Evolutionary conservation across 1,140 invertebrate genomes (phyloP), one percentile per base, ranked within the genome.

Genomic region (Pollicipes pollicipes): DNA sequence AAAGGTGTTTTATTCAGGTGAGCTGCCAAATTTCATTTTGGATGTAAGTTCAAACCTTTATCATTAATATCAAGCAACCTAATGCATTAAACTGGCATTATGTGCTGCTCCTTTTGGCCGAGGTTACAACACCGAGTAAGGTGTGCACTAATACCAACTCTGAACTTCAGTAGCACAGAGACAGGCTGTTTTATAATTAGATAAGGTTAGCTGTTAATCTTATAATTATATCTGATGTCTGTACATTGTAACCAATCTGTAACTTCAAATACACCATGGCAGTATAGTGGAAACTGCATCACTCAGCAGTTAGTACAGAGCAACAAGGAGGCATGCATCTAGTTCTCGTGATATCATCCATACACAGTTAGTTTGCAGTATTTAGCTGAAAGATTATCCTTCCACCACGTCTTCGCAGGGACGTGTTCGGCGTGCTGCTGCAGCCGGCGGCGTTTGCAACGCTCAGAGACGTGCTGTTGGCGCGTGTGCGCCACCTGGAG

Each of bases 361-460:
- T 37, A 69, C 66, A n/a, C 73, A 69, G 35, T 66, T 37, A 73
- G 68, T 70, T 66, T 45, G 35, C 70, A 68, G 66, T 67, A 69
- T 73, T 67, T 75, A 64, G 27, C 6, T n/a, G 26, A 64, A 16
- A n/a, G 6, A 64, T n/a, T 10, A 64, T 8, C 21, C 63, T 16
- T 64, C 26, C 24, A 6, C 27, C 63, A 73, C 73, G 76, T 71
- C 75, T 75, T 84, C 84, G 76, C 80, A 98, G 96, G 78, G 95
- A 99, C 79, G 87, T 98, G 75, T 96, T 98, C 80, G 88, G 90
- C 66, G 83, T 96, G 0, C 84, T 97, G 68, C 82, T 84, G 71
- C 84, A 95, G 78, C 87, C 88, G 0, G 74, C 80, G 67, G 84
- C 88, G 3, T 88, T 91, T 74, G 80, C 82, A 69, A 83, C 88